These are phyloP conservation scores for Rhadina sibilatrix DNA, from an alignment of 2,113 vertebrate species.

Conservation along the genomic window DNA sequence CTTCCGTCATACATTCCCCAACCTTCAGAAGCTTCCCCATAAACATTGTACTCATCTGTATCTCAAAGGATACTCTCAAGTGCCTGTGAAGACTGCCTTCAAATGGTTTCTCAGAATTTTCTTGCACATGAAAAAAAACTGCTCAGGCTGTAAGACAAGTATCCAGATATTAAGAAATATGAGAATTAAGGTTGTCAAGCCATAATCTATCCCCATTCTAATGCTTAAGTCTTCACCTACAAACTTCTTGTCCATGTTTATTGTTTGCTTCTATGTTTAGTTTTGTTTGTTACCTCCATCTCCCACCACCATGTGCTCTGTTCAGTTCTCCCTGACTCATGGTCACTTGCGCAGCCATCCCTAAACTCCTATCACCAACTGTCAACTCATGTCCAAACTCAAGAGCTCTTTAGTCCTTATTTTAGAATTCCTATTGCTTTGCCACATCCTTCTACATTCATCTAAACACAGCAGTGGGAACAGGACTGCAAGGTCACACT, in stretches of 20 bases:
- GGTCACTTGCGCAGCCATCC: neutral
- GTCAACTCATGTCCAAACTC: neutral
- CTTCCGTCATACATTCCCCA: neutral
- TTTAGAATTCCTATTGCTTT: neutral
- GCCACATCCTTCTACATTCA: neutral
- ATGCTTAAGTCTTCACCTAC: neutral
- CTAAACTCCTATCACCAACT: neutral
- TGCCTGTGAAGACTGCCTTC: neutral
- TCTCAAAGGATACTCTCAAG: neutral
- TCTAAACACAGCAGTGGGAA: neutral
- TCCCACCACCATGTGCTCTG: neutral
- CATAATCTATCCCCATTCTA: neutral
- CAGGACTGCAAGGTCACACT: neutral
- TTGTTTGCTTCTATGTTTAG: neutral
- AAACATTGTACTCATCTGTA: neutral
- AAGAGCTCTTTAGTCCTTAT: neutral
- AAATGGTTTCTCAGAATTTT: neutral
- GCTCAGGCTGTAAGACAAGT: neutral
- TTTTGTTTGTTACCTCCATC: neutral
- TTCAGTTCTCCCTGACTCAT: neutral
- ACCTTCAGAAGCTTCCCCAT: neutral
- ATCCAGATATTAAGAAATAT: neutral
- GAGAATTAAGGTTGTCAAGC: neutral
- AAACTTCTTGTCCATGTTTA: neutral
- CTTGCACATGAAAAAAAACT: neutral